Base-by-base conservation (phyloP, 1,140 invertebrate genomes). In the Tetramorium parvispinum region DNA sequence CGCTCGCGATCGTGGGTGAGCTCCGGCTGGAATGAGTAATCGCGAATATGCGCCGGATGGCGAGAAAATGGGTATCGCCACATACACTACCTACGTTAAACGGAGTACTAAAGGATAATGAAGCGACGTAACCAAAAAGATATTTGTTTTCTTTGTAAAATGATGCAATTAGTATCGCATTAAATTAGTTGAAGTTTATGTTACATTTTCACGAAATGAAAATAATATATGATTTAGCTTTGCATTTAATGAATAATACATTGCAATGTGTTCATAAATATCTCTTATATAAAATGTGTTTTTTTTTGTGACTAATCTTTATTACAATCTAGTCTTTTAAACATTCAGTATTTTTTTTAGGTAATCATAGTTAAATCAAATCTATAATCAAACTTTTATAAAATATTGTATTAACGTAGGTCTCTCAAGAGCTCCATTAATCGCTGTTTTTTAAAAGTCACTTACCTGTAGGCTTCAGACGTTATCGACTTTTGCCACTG, bases 1-100 rank as follows among this genome's bases (percentile, higher is more conserved):
- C 73, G 89, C 77, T 86, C 71, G 76, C 51, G 82, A 83, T 85
- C 88, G 86, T 71, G 76, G 51, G 75, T 59, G 88, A 87, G 71
- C 79, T 46, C 40, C 65, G 61, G 40, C 24, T 61, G 61, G 40
- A 37, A 7, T 65, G 57, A 65, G 46, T 51, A 68, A 79, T 79
- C 43, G 21, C 43, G 77, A 79, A 51, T 43, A 3, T 32, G 11
- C 76, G 2, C n/a, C n/a, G 43, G 6, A 2, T 32, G 40, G 18
- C 13, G 51, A 78, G 59, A 65, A 57, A 53, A n/a, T 18, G 27
- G 10, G 13, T n/a, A 43, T 40, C 43, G 37, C 18, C 46, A 53
- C 40, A 16, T 27, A 16, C 11, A 79, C 63, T 11, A 46, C 11
- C 27, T n/a, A n/a, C 11, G 24, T 46, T 43, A 46, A n/a, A 63